A percentile compares a stretch with the other conserved stretches of the same genome.
phyloP scores from a whole-genome alignment of 2,797 vertebrate species.

The Nannoperca australis region DNA sequence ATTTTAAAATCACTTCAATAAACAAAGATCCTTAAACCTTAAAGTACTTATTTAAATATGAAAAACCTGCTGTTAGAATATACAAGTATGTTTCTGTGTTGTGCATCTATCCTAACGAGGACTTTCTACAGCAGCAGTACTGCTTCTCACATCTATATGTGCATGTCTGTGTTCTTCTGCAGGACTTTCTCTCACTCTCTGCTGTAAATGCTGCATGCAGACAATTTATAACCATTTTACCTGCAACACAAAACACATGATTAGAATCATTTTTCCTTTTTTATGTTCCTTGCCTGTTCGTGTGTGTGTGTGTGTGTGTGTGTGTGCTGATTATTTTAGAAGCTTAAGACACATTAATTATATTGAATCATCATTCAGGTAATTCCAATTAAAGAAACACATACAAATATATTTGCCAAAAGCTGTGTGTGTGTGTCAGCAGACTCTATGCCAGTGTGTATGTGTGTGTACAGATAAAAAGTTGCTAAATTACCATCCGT shows the following conservation, averaged over 20 bases:
- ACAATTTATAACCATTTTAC: too few species aligned
- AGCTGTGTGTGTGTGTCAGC: not conserved
- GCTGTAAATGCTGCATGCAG: not conserved
- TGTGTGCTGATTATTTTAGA: not conserved
- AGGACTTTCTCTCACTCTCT: not conserved
- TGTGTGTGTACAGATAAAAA: not conserved
- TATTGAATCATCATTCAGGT: constrained; percentile 10
- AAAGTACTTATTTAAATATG: too few species aligned
- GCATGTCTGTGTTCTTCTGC: not conserved
- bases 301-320: constrained; percentile 9
- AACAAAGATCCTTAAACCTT: too few species aligned
- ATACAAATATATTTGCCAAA: constrained; percentile 11
- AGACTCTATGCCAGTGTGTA: constrained; percentile 5
- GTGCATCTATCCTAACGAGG: too few species aligned
- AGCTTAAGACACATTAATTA: constrained; percentile 3
- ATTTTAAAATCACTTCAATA: too few species aligned
- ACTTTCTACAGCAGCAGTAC: not conserved
- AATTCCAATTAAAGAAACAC: constrained; percentile 16
- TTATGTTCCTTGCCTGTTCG: not conserved
- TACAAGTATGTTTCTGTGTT: too few species aligned
- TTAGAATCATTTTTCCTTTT: not conserved
- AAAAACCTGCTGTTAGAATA: too few species aligned
- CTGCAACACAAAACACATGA: not conserved
- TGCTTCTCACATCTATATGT: not conserved
- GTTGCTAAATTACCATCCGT: constrained; percentile 25